Evolutionary conservation across 1,140 invertebrate genomes (phyloP), one percentile per base, ranked within the genome.

Genomic region (Eupristina koningsbergeri): DNA sequence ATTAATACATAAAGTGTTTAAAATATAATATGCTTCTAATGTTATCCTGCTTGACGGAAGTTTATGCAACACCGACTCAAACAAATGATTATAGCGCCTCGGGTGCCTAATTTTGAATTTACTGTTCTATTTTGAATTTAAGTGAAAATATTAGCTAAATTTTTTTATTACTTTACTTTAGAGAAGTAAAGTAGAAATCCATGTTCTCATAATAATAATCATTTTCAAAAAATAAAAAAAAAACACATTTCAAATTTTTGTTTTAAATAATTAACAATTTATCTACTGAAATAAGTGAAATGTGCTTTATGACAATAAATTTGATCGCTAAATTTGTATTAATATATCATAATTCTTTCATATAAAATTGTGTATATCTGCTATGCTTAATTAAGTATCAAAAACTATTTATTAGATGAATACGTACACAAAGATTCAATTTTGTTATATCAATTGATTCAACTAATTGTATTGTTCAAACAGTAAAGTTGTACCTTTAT

Each of bases 41-140:
- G 41, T 73, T 73, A 45, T 73, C 69, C n/a, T 45, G 39, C 41
- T 73, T 73, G 39, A 29, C 69, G 69, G 69, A 73, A 73, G 69
- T 73, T 73, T 73, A 73, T 73, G 26, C 69, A 73, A 73, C 39
- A 45, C 7, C 22, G n/a, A 45, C 69, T 73, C 8, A 73, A 73
- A 73, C 69, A 45, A 73, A 73, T 73, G 69, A 73, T 73, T 47
- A 41, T 45, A 45, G 39, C 26, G 26, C 9, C 41, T 41, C 36
- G 67, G 26, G n/a, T 41, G 36, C 17, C n/a, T 71, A 71, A 71
- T 41, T 63, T 15, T 34, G 7, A 64, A 34, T 17, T 45, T 29
- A 41, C n/a, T 73, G n/a, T 41, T 73, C 41, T 73, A 73, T 73
- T 73, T 73, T 73, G 22, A 73, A 73, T 41, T 45, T 73, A n/a